A percentile compares a stretch with the other conserved stretches of the same genome.
Conservation (phyloP, 1,140 invertebrate genomes). For the Drosophila teissieri region DNA sequence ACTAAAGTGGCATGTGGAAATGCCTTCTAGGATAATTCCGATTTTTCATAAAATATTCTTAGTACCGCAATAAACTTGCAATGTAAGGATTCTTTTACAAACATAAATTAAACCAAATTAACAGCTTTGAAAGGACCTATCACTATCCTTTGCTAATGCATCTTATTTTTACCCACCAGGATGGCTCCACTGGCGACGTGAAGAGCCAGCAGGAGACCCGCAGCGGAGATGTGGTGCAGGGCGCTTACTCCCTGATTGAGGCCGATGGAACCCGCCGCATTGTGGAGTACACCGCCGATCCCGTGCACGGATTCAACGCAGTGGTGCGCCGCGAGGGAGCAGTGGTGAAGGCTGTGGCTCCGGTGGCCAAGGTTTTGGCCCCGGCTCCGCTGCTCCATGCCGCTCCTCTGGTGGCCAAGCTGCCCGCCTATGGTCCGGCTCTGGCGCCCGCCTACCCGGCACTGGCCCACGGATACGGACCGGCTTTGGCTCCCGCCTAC, state of each 20-base stretch:
- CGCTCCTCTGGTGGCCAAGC: conserved; percentile 63
- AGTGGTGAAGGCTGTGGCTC: conserved; percentile 83
- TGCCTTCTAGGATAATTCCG: too few relatives aligned
- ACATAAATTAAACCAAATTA: too few relatives aligned
- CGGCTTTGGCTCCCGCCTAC: conserved; percentile 26
- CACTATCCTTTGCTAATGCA: not conserved
- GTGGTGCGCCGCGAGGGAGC: conserved; percentile 85
- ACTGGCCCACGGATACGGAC: conserved; percentile 32
- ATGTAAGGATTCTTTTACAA: too few relatives aligned
- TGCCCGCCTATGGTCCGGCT: conserved; percentile 52
- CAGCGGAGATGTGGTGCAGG: conserved; percentile 87
- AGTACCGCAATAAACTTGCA: too few relatives aligned
- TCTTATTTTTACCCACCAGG: conserved; percentile 67
- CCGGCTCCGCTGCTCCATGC: conserved; percentile 71
- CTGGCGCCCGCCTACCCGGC: conserved; percentile 30
- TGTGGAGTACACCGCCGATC: conserved; percentile 86
- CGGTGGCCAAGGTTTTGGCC: conserved; percentile 78
- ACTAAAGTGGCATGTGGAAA: too few relatives aligned
- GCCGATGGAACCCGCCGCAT: conserved; percentile 86
- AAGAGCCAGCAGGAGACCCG: conserved; percentile 87
- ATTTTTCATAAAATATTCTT: not conserved
- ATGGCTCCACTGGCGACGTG: conserved; percentile 86
- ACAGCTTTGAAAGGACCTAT: not conserved
- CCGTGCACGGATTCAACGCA: conserved; percentile 86
- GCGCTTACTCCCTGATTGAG: conserved; percentile 86